These are phyloP conservation scores for Acanthaster planci DNA, from an alignment of 35 echinoderm and acorn worm genomes.

Conservation along the genomic window DNA sequence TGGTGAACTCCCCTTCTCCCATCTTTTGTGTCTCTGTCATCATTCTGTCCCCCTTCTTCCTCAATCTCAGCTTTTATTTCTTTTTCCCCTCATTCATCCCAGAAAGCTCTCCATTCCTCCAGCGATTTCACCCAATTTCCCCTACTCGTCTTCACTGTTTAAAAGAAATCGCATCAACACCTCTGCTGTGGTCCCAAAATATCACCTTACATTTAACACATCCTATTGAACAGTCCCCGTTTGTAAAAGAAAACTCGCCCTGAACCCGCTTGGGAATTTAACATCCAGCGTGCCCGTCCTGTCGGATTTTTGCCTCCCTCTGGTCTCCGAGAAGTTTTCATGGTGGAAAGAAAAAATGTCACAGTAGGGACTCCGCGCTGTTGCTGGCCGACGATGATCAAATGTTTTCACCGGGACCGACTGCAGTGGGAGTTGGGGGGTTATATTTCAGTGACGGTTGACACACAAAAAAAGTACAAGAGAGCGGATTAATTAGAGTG, in stretches of 20 bases:
- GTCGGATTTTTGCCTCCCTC: neutral
- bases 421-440: neutral
- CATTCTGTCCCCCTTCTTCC: too few relatives aligned
- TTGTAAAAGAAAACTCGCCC: neutral
- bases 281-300: conserved; percentile 15
- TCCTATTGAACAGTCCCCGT: neutral
- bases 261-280: conserved; percentile 6
- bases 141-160: neutral
- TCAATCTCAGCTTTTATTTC: too few relatives aligned
- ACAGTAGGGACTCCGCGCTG: neutral
- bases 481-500: conserved; percentile 43
- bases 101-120: conserved; percentile 4
- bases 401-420: conserved; percentile 2
- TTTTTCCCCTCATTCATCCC: too few relatives aligned
- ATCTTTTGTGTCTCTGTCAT: too few relatives aligned
- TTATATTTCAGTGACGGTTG: conserved; percentile 27
- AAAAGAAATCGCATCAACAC: conserved; percentile 5
- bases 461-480: conserved; percentile 46
- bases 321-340: neutral
- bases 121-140: conserved; percentile 17
- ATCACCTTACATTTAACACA: conserved; percentile 25
- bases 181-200: neutral
- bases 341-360: neutral
- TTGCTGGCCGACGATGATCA: neutral
- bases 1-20: too few relatives aligned